A percentile compares a stretch with the other conserved stretches of the same genome.
These are phyloP conservation scores for Agonopterix arenella DNA, from an alignment of 2,888 invertebrate species.

Conservation along the genomic window DNA sequence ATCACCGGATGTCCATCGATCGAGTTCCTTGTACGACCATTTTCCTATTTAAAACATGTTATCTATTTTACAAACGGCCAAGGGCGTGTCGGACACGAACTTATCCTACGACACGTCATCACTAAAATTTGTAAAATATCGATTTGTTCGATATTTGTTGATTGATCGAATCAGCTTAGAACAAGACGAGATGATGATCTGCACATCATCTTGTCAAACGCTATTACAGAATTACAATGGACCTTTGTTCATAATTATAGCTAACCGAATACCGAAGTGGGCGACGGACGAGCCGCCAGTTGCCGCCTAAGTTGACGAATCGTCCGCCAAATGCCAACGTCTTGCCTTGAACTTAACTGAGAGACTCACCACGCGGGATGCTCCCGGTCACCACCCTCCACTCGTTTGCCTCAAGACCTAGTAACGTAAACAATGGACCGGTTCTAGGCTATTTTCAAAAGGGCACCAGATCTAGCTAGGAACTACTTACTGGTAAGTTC, in stretches of 20 bases:
- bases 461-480: slow-evolving; percentile 34
- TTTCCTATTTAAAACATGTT: too few species aligned
- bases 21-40: too few species aligned
- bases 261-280: slow-evolving; percentile 14
- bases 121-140: too few species aligned
- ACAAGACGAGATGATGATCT: too few species aligned
- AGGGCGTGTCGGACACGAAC: too few species aligned
- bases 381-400: slow-evolving; percentile 31
- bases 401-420: slow-evolving; percentile 20
- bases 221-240: slow-evolving; percentile 16
- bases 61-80: too few species aligned
- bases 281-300: slow-evolving; percentile 21
- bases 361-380: slow-evolving; percentile 42
- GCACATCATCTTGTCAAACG: slow-evolving; percentile 3
- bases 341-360: slow-evolving; percentile 70
- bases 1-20: too few species aligned
- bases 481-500: slow-evolving; percentile 9
- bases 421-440: slow-evolving; percentile 50
- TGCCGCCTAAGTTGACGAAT: slow-evolving; percentile 55
- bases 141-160: too few species aligned
- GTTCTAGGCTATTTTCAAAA: slow-evolving; percentile 47
- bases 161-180: background rate
- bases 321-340: slow-evolving; percentile 68
- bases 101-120: too few species aligned
- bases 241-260: slow-evolving; percentile 5